Conservation (phyloP, 2,113 vertebrate species). For the Dascyllus trimaculatus region DNA sequence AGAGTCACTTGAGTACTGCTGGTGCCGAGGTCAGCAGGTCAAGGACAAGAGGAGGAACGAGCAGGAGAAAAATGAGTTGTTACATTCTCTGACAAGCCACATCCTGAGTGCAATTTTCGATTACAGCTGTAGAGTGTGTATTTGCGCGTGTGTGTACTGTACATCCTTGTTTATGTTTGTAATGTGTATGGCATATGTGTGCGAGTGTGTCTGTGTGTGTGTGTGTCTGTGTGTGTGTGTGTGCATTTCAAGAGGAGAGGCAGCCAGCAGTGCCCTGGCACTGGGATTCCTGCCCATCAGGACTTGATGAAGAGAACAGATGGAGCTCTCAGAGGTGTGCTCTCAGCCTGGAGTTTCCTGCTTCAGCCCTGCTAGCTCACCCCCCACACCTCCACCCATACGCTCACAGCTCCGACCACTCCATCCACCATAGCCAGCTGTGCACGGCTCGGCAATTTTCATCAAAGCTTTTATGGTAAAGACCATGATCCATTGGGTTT, state of each 20-base stretch:
- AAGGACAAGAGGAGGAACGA: slow-evolving; percentile 47
- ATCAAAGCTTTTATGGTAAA: slow-evolving; percentile 74
- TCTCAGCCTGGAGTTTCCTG: slow-evolving; percentile 47
- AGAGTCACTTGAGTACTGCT: not conserved
- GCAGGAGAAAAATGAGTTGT: slow-evolving; percentile 42
- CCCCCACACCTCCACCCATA: not conserved
- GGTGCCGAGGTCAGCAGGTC: slow-evolving; percentile 33
- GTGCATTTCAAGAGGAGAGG: slow-evolving; percentile 41
- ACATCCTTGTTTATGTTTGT: slow-evolving; percentile 18
- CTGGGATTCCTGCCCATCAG: slow-evolving; percentile 66
- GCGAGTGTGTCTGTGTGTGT: slow-evolving; percentile 16
- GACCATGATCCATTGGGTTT: slow-evolving; percentile 33
- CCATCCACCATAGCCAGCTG: slow-evolving; percentile 67
- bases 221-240: slow-evolving; percentile 5
- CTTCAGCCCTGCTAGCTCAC: slow-evolving; percentile 24
- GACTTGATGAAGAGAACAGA: slow-evolving; percentile 76
- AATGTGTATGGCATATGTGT: not conserved
- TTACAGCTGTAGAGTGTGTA: slow-evolving; percentile 34
- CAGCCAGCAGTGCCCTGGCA: slow-evolving; percentile 73
- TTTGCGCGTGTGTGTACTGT: slow-evolving; percentile 2
- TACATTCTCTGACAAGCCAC: slow-evolving; percentile 26
- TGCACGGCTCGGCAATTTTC: slow-evolving; percentile 60
- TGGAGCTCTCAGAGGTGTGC: slow-evolving; percentile 76
- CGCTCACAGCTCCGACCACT: slow-evolving; percentile 6
- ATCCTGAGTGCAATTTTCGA: slow-evolving; percentile 49